Percentiles rank a stretch among this genome's conserved stretches.
Conservation (phyloP, 2,113 vertebrate species). For the Dryoscopus gambensis region DNA sequence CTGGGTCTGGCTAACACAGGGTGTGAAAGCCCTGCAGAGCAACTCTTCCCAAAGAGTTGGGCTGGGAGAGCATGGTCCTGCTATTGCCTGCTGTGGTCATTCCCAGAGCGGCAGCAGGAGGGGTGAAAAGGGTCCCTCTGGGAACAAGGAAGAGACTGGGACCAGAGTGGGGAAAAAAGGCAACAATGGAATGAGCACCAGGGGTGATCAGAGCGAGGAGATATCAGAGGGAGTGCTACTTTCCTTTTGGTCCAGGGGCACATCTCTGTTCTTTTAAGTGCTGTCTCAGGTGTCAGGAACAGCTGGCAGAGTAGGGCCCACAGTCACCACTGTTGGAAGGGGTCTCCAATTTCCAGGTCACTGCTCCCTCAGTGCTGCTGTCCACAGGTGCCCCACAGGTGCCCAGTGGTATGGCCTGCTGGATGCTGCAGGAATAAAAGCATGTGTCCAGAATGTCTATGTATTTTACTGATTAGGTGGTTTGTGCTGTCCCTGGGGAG, state of each 20-base stretch:
- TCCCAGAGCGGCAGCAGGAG: background rate
- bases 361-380: background rate
- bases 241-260: background rate
- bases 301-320: background rate
- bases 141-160: background rate
- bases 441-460: background rate
- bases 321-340: accelerated
- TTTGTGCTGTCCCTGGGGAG: background rate
- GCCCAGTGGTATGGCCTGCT: background rate
- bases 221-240: background rate
- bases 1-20: background rate
- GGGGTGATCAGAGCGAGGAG: background rate
- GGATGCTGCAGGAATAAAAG: background rate
- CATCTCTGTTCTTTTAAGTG: background rate
- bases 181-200: background rate
- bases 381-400: background rate
- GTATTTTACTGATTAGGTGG: background rate
- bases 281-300: background rate
- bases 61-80: background rate
- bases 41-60: background rate
- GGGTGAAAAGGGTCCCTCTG: background rate
- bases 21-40: background rate
- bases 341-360: background rate
- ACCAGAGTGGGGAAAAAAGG: background rate
- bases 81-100: background rate